Base-by-base conservation (phyloP, 2,113 vertebrate genomes). In the Notothenia coriiceps region DNA sequence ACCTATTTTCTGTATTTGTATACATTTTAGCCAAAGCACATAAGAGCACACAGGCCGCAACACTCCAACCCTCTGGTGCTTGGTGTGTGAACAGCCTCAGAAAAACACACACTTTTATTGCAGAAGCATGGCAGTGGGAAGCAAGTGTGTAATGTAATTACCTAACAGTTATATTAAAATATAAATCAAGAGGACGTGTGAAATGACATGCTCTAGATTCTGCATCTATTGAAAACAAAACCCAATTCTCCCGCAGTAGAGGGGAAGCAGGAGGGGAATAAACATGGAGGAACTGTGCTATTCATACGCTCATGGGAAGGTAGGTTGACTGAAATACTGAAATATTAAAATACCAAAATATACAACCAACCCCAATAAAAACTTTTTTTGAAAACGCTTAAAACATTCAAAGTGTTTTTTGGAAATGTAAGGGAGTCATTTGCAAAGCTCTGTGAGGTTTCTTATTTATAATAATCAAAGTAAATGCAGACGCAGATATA, bases 201-300 rank as follows among this genome's bases (percentile, higher is more conserved):
- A 73, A 92, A 93, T 92, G 29, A 84, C 86, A 89, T 25, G 87
- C 77, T 87, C 80, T 71, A 87, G 70, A 90, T 89, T 86, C 80
- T 71, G 74, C 70, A 82, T 75, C 80, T 84, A 70, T 89, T 77
- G 35, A 82, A 71, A 91, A 50, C 57, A 40, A 64, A 79, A 44
- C 47, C 68, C 44, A 43, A 72, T 72, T 68, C 63, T 9, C 33
- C 18, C 9, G 64, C 79, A 59, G 49, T 22, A 63, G 71, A 72
- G 62, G 67, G 17, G 63, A 52, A 35, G 46, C 44, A 78, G 20
- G 57, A 40, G 68, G 68, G 57, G 61, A 20, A 60, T 70, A 74
- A 89, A 73, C 56, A 51, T 59, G 55, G 50, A 25, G 18, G 50
- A 74, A 52, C 35, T 54, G 29, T 40, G 55, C 20, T 57, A 54